Evolutionary conservation across 2,113 vertebrate genomes (phyloP), one percentile per base, ranked within the genome.

Genomic region (Scomber scombrus): DNA sequence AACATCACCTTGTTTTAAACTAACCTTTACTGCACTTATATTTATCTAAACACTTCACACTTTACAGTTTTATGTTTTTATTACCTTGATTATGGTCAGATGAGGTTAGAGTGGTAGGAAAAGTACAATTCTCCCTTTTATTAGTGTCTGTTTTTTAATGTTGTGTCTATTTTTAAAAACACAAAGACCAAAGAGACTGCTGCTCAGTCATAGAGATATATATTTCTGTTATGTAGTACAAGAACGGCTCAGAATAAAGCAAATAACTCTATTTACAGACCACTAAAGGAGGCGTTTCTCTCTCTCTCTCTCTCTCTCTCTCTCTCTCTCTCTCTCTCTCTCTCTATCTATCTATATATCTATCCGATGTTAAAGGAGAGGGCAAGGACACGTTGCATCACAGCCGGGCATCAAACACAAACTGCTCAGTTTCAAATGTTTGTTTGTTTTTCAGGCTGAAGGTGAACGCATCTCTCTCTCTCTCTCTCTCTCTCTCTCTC

Each of bases 351-450:
- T n/a, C n/a, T n/a, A n/a, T n/a, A n/a, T n/a, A n/a, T n/a, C n/a
- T n/a, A n/a, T 49, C 0, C 12, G 63, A 71, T 80, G 80, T 81
- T 64, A 81, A 58, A 85, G 83, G 70, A 84, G n/a, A 84, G 66
- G 84, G 45, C 84, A 68, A 89, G 87, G 84, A 68, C 84, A n/a
- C n/a, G 51, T 81, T 83, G 73, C 83, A 80, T 83, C 80, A 77
- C 69, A 19, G 54, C 67, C 40, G n/a, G 61, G 15, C 71, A 19
- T 34, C 58, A 65, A 57, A 47, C 45, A 45, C 63, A 57, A 5
- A 34, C 56, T 77, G 75, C 21, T 55, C 69, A 65, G 19, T 70
- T 68, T 67, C 50, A 0, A 21, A 47, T 29, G 40, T 7, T 34
- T n/a, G n/a, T 34, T 34, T 31, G 3, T 46, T 18, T 18, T 34